Percentiles rank a stretch among this genome's conserved stretches.
These are phyloP conservation scores for Nicator chloris DNA, from an alignment of 2,113 vertebrate species.

Conservation along the genomic window DNA sequence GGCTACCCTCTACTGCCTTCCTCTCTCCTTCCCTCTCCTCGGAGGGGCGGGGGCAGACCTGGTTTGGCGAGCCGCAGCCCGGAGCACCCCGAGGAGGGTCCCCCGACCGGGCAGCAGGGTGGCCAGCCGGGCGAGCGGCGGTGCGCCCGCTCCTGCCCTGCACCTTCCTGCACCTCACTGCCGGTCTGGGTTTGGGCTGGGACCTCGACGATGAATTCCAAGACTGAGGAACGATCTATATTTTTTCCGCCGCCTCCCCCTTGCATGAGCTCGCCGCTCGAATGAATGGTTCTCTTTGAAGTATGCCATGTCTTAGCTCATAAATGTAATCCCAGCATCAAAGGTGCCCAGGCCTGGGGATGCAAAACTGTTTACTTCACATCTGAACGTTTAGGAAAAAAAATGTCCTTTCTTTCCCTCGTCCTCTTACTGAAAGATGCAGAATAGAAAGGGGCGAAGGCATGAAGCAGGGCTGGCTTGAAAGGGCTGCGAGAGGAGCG, in stretches of 20 bases:
- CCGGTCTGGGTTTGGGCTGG: neutral
- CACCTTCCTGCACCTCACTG: neutral
- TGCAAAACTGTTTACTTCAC: slow-evolving; percentile 77
- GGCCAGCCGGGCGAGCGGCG: neutral
- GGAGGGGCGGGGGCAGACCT: neutral
- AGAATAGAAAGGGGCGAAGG: slow-evolving; percentile 54
- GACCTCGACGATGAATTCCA: neutral
- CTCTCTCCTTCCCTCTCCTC: neutral
- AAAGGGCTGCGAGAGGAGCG: slow-evolving; percentile 69
- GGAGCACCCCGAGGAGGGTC: neutral
- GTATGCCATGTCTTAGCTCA: slow-evolving; percentile 80
- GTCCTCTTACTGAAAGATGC: slow-evolving; percentile 51
- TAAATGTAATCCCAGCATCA: slow-evolving; percentile 82
- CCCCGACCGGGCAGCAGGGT: neutral
- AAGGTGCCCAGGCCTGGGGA: slow-evolving; percentile 69
- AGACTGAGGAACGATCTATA: neutral
- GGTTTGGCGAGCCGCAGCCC: neutral
- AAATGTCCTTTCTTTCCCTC: slow-evolving; percentile 68
- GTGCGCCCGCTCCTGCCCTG: neutral
- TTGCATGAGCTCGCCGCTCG: slow-evolving; percentile 47
- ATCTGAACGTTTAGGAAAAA: slow-evolving; percentile 65
- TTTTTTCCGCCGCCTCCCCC: neutral
- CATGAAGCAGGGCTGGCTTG: slow-evolving; percentile 59
- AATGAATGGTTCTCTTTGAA: slow-evolving; percentile 77
- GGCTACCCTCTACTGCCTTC: neutral